These are phyloP conservation scores for Lates japonicus DNA, from an alignment of 2,797 vertebrate genomes.

Conservation along the genomic window DNA sequence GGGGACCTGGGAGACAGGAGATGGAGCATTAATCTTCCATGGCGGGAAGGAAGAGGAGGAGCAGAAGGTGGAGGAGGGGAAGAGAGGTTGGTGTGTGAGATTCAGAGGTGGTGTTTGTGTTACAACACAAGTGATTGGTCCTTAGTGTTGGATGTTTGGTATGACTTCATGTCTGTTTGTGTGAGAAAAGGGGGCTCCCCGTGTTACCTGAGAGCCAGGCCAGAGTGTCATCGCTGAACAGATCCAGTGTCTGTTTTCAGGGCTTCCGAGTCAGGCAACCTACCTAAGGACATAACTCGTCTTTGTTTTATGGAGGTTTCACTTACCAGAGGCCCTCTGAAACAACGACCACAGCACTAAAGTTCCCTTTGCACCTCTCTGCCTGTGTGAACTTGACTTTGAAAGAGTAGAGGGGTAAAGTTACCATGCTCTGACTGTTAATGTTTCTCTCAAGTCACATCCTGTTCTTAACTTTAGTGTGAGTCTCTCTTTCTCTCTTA, in stretches of 20 bases:
- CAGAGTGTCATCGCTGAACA: constrained; percentile 54
- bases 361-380: constrained; percentile 52
- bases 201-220: constrained; percentile 61
- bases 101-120: constrained; percentile 23
- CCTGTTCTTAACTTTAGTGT: constrained; percentile 42
- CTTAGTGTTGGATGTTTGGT: constrained; percentile 29
- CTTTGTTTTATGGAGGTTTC: constrained; percentile 74
- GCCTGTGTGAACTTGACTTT: constrained; percentile 81
- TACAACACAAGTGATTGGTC: constrained; percentile 20
- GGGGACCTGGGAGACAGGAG: constrained; percentile 69
- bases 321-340: constrained; percentile 60
- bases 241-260: constrained; percentile 71
- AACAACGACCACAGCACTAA: constrained; percentile 45
- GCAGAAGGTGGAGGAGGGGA: constrained; percentile 28
- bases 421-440: constrained; percentile 61
- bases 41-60: constrained; percentile 52
- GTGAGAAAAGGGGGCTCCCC: constrained; percentile 67
- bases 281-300: constrained; percentile 62
- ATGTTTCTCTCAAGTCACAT: constrained; percentile 60
- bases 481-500: constrained; percentile 27
- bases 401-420: constrained; percentile 55
- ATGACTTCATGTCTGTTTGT: constrained; percentile 58
- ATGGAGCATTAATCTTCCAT: constrained; percentile 68
- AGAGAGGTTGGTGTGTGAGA: constrained; percentile 32
- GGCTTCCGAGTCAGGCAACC: constrained; percentile 53